These are phyloP conservation scores for Tenualosa ilisha DNA, from an alignment of 2,797 vertebrate genomes.

Conservation along the genomic window DNA sequence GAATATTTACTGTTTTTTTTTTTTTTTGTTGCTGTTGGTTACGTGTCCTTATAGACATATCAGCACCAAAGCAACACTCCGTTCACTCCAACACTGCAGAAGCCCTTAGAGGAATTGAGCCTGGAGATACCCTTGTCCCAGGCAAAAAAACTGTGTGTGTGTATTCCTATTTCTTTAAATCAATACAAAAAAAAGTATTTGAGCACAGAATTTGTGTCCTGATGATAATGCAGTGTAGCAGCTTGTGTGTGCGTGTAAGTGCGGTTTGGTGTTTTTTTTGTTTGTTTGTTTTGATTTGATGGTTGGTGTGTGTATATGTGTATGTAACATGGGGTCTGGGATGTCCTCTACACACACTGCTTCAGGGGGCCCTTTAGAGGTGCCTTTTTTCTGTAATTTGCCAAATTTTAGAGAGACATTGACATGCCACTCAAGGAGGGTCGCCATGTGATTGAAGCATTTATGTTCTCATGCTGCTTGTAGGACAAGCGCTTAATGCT, in stretches of 20 bases:
- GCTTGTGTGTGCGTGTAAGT: not conserved
- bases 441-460: not conserved
- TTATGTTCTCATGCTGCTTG: conserved; percentile 8
- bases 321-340: not conserved
- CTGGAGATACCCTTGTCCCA: not conserved
- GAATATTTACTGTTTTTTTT: not conserved
- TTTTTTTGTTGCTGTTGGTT: not conserved
- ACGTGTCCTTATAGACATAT: not conserved
- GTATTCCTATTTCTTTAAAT: not conserved
- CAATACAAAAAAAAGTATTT: not conserved
- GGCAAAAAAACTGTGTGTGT: not conserved
- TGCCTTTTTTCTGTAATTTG: conserved; percentile 12
- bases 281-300: not conserved
- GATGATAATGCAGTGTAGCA: not conserved
- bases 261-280: too few relatives aligned
- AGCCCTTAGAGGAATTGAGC: not conserved
- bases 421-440: not conserved
- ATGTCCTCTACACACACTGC: not conserved
- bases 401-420: not conserved
- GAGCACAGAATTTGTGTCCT: not conserved
- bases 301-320: not conserved
- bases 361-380: not conserved
- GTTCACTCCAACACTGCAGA: not conserved
- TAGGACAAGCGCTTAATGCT: not conserved
- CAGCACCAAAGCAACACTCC: not conserved